Base-by-base conservation (phyloP, 2,797 vertebrate species). In the Orientallactaga sibirica region DNA sequence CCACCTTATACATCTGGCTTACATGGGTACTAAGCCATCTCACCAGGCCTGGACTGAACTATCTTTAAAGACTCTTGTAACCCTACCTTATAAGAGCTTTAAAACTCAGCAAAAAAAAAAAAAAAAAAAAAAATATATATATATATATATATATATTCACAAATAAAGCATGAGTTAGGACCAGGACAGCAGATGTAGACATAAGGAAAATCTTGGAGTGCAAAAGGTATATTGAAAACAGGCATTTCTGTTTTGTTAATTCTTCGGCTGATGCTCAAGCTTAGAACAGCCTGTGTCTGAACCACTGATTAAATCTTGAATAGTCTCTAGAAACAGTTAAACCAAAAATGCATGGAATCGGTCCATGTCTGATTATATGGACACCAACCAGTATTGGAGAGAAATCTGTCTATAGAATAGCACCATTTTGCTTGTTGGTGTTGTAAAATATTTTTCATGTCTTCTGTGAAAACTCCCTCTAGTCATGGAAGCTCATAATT, bases 381-480 rank as follows among this genome's bases (percentile, higher is more conserved):
- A 93, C 66, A 93, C 88, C 85, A 93, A 29, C 24, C n/a, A 73
- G 61, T 83, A 90, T 83, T 58, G 76, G 70, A 94, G 90, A 85
- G 70, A 95, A 95, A 66, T 83, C 68, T 64, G 68, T 81, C 52
- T 64, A 52, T 88, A 78, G 90, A 88, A 95, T 91, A 93, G 58
- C 64, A 91, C 71, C 67, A 80, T 96, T 94, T 93, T 94, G n/a
- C 87, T 94, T 95, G 93, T 95, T 4, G 0, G 15, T 91, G 66
- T 93, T 90, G 33, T 96, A 94, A 96, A 95, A 93, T 86, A 74
- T 95, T 91, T 91, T 96, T 86, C 18, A 1, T 71, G 70, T 96
- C 91, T 95, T 80, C 15, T 25, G 24, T 86, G 86, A 93, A 96
- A 94, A 95, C 33, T 74, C 92, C 88, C 85, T 96, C 79, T 78